phyloP scores from a whole-genome alignment of 2,888 invertebrate species.

The Andrena hattorfiana region DNA sequence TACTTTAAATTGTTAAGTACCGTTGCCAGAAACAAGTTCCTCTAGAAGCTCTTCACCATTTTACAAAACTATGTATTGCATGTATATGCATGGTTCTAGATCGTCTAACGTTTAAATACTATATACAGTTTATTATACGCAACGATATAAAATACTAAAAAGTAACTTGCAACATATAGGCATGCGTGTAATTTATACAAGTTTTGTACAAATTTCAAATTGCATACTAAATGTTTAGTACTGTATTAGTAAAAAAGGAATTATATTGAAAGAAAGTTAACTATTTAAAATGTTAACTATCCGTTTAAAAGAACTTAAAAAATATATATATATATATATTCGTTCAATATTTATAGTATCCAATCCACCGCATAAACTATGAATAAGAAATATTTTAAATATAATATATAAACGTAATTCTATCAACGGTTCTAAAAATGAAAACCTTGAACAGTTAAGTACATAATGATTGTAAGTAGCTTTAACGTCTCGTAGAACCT shows the following conservation, averaged over 20 bases:
- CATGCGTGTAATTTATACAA: slow-evolving; percentile 37
- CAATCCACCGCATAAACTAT: slow-evolving; percentile 38
- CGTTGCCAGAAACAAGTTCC: neutral
- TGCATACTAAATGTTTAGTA: slow-evolving; percentile 20
- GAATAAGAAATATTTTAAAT: slow-evolving; percentile 14
- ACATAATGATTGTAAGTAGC: slow-evolving; percentile 27
- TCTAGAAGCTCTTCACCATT: slow-evolving; percentile 58
- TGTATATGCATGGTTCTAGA: slow-evolving; percentile 4
- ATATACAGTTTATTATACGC: slow-evolving; percentile 39
- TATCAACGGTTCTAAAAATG: slow-evolving; percentile 7
- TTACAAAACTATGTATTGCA: slow-evolving; percentile 40
- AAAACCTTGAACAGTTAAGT: slow-evolving; percentile 38
- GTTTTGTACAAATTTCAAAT: slow-evolving; percentile 35
- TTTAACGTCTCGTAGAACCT: slow-evolving; percentile 14
- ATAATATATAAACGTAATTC: slow-evolving; percentile 20
- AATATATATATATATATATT: neutral
- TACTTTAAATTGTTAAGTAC: slow-evolving; percentile 10
- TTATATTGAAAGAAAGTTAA: neutral
- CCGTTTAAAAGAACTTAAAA: slow-evolving; percentile 10
- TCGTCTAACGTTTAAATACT: slow-evolving; percentile 27
- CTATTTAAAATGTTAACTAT: neutral
- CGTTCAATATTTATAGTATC: slow-evolving; percentile 26
- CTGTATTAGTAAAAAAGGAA: slow-evolving; percentile 29
- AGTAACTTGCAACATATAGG: slow-evolving; percentile 38
- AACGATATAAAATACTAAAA: slow-evolving; percentile 28